Base-by-base conservation (phyloP, 2,888 invertebrate genomes). In the Drosophila eohydei region DNA sequence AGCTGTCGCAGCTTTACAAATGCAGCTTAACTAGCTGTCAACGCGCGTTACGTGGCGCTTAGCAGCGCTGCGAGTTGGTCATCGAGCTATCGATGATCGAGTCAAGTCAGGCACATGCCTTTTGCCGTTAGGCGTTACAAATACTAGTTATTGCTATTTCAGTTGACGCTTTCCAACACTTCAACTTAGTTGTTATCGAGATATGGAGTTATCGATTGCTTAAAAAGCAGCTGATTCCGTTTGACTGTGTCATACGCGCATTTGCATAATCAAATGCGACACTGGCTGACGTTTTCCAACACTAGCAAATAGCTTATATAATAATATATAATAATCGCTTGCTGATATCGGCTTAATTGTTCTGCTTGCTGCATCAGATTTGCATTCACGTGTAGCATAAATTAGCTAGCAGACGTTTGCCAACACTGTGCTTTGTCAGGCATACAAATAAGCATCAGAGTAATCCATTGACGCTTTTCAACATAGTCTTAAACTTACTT, bases 11-110 rank as follows among this genome's bases (percentile, higher is more conserved):
- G 28, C 38, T 38, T 4, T 14, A 38, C 56, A n/a, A 34, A 8
- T 21, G 56, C 9, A 21, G 32, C 34, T 44, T 34, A 44, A 30
- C 32, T 14, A 6, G 26, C 55, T 56, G 56, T 34, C 38, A 34
- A 6, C 26, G 43, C 11, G 43, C 14, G 21, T 32, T 34, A 21
- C 14, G 32, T 3, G 8, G 2, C 21, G 43, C 6, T 56, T 14
- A 6, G 0, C 54, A 54, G 16, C 40, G 40, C 54, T 54, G 3
- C 4, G 6, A n/a, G 21, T 2, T 14, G 38, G 1, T 11, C 4
- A 36, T 4, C 6, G 26, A 16, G 36, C 36, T 9, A 8, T 52
- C 21, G 21, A 11, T 38, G 34, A 7, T 2, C 8, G n/a, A 48
- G 30, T 30, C 12, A 14, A 44, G 2, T 5, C 11, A 11, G 7